Evolutionary conservation across 2,113 vertebrate species (phyloP).

Genomic region (Charina bottae): DNA sequence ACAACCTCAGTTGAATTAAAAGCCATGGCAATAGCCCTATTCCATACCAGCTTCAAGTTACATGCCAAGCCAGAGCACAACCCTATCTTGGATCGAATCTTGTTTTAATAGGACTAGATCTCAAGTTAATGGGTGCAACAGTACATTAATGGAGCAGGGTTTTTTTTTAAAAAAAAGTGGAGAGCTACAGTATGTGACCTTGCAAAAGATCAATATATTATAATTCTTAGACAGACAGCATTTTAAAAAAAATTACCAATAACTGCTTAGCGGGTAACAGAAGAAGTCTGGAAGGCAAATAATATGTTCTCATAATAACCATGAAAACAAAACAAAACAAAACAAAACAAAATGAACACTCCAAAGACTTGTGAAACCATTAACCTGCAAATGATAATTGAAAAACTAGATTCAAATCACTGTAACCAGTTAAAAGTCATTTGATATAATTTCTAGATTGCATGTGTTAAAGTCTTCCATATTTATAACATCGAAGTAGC

Average conservation of each 20-base stretch:
- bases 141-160: constrained; percentile 31
- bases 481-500: constrained; percentile 10
- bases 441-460: constrained; percentile 24
- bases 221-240: constrained; percentile 40
- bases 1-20: not conserved
- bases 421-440: constrained; percentile 19
- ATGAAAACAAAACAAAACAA: constrained; percentile 24
- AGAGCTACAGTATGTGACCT: constrained; percentile 46
- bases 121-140: not conserved
- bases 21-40: not conserved
- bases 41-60: not conserved
- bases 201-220: constrained; percentile 52
- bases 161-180: constrained; percentile 12
- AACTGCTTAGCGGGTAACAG: constrained; percentile 48
- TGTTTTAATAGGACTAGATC: not conserved
- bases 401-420: constrained; percentile 31
- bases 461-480: constrained; percentile 7
- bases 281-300: constrained; percentile 39
- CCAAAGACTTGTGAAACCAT: constrained; percentile 36
- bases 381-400: constrained; percentile 38
- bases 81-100: not conserved
- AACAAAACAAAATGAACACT: not conserved
- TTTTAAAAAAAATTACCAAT: constrained; percentile 54
- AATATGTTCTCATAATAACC: constrained; percentile 24
- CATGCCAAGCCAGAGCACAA: not conserved